Conservation (phyloP, 2,113 vertebrate genomes). For the Cyphotilapia sp. region DNA sequence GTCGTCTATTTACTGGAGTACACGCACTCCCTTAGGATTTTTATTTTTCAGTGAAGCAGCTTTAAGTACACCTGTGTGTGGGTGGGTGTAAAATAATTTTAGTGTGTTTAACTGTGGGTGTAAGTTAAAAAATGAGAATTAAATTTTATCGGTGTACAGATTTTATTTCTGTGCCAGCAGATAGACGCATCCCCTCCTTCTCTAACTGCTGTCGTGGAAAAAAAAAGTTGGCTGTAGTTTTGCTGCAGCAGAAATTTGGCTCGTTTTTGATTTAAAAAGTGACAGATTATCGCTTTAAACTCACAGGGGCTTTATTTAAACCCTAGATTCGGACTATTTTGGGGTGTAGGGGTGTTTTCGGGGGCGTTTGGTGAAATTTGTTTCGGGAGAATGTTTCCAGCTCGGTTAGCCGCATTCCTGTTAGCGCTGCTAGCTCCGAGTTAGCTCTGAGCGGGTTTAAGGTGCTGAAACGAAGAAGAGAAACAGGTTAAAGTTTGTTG, state of each 20-base stretch:
- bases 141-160: background rate
- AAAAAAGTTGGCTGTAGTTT: constrained; percentile 25
- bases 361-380: background rate
- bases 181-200: constrained; percentile 20
- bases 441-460: background rate
- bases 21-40: background rate
- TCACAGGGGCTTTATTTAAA: background rate
- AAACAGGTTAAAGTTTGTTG: background rate
- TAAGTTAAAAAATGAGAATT: background rate
- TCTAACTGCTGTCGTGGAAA: constrained; percentile 21
- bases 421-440: background rate
- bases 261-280: background rate
- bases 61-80: background rate
- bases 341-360: background rate
- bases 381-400: background rate
- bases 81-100: background rate
- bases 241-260: background rate
- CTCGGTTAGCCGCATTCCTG: constrained; percentile 34
- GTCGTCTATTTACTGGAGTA: constrained; percentile 20
- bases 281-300: background rate
- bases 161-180: background rate
- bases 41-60: rapidly evolving
- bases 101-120: background rate
- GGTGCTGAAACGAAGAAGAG: background rate
- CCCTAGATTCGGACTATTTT: background rate